phyloP scores from a whole-genome alignment of 2,113 vertebrate species.

The Ochotona curzoniae region DNA sequence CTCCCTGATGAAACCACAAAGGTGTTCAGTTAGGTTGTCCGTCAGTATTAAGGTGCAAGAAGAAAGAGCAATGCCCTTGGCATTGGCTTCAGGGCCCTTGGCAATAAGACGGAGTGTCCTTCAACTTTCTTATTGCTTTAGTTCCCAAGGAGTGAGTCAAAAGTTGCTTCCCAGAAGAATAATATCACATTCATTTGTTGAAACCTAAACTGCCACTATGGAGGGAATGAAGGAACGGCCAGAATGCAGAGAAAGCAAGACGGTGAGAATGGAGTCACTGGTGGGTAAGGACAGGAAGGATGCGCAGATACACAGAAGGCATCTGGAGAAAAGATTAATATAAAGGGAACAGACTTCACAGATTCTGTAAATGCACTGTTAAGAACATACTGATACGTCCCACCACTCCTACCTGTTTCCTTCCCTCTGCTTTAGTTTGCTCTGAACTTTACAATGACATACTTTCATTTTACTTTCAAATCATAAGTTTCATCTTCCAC shows the following conservation, averaged over 20 bases:
- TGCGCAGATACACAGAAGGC: background rate
- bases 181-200: background rate
- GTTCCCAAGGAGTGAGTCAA: background rate
- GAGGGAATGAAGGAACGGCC: background rate
- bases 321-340: too few species aligned
- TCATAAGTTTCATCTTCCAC: too few species aligned
- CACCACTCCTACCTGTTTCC: too few species aligned
- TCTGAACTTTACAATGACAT: too few species aligned
- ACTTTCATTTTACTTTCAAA: too few species aligned
- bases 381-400: too few species aligned
- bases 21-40: background rate
- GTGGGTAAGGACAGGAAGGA: background rate
- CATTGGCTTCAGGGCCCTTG: background rate
- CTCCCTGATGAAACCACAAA: background rate
- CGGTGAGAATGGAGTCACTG: background rate
- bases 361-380: too few species aligned
- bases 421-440: too few species aligned
- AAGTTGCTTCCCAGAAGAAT: background rate
- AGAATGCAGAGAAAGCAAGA: background rate
- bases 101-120: background rate
- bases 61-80: background rate
- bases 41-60: background rate
- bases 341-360: too few species aligned
- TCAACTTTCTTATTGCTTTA: background rate
- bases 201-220: background rate